Conservation (phyloP, 1,140 invertebrate genomes). For the silkworm (Bombyx mori) region DNA sequence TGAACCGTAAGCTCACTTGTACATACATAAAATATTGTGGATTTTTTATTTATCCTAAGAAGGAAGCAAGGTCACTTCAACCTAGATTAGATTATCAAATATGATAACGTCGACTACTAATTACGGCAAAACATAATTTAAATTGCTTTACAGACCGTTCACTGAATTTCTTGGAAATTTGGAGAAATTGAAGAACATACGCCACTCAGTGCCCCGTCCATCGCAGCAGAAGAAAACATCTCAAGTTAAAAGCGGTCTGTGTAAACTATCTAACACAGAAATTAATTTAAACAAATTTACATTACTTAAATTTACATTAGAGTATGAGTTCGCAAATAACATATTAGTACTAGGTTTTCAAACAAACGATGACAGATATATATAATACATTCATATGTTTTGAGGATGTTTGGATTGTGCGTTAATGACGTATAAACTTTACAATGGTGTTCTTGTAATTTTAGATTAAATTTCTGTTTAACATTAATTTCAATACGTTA, state of each 20-base stretch:
- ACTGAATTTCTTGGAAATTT: constrained; percentile 61
- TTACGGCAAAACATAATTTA: background rate
- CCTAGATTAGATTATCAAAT: background rate
- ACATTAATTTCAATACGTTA: too few species aligned
- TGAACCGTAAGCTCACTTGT: background rate
- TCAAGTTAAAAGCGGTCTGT: constrained; percentile 46
- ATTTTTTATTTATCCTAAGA: background rate
- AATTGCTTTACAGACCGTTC: constrained; percentile 42
- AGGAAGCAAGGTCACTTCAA: background rate
- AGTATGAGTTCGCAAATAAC: too few species aligned
- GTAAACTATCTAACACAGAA: too few species aligned
- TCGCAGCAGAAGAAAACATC: constrained; percentile 50
- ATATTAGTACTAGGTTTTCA: too few species aligned
- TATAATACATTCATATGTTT: too few species aligned
- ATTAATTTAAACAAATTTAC: too few species aligned
- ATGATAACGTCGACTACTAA: background rate
- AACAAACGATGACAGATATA: too few species aligned
- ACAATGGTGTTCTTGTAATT: too few species aligned
- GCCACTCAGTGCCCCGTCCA: constrained; percentile 38
- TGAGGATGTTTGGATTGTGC: too few species aligned
- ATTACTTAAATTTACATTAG: too few species aligned
- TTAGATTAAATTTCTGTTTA: too few species aligned
- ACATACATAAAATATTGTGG: background rate
- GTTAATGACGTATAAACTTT: too few species aligned
- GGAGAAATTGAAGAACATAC: constrained; percentile 50